Conservation (phyloP, 1,140 invertebrate species). For the Tribolium castaneum region DNA sequence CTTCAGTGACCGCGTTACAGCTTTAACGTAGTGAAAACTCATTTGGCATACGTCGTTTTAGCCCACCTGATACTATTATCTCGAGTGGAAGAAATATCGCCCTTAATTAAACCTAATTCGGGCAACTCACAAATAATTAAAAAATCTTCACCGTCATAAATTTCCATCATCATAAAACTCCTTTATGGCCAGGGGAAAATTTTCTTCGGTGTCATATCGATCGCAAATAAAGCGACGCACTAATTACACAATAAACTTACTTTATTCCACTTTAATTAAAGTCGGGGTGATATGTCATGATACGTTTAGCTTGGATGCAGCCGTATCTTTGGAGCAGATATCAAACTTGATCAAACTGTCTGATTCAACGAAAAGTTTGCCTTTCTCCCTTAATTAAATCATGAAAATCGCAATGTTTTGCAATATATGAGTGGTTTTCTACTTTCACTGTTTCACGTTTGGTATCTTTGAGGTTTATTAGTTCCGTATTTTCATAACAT, state of each 20-base stretch:
- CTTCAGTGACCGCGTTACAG: slow-evolving; percentile 44
- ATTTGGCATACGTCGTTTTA: slow-evolving; percentile 43
- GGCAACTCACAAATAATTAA: slow-evolving; percentile 21
- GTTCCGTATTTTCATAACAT: too few species aligned
- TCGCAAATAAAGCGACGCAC: slow-evolving; percentile 38
- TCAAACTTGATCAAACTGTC: too few species aligned
- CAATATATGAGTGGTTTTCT: too few species aligned
- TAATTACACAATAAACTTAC: slow-evolving; percentile 46
- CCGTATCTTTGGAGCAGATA: background rate
- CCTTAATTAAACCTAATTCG: slow-evolving; percentile 15
- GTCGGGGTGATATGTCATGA: slow-evolving; percentile 39
- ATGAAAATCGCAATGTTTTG: too few species aligned
- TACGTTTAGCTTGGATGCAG: slow-evolving; percentile 29
- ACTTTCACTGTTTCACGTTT: too few species aligned
- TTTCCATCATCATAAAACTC: slow-evolving; percentile 40
- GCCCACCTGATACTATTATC: slow-evolving; percentile 40
- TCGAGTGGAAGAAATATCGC: background rate
- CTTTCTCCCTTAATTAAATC: too few species aligned
- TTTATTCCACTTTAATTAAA: slow-evolving; percentile 46
- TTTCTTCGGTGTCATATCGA: slow-evolving; percentile 44
- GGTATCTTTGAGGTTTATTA: too few species aligned
- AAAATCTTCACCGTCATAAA: slow-evolving; percentile 32
- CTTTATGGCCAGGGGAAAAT: slow-evolving; percentile 26
- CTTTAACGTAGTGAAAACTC: slow-evolving; percentile 45
- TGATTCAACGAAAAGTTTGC: too few species aligned